These are phyloP conservation scores for Alexandromys fortis DNA, from an alignment of 2,113 vertebrate species.

Conservation along the genomic window DNA sequence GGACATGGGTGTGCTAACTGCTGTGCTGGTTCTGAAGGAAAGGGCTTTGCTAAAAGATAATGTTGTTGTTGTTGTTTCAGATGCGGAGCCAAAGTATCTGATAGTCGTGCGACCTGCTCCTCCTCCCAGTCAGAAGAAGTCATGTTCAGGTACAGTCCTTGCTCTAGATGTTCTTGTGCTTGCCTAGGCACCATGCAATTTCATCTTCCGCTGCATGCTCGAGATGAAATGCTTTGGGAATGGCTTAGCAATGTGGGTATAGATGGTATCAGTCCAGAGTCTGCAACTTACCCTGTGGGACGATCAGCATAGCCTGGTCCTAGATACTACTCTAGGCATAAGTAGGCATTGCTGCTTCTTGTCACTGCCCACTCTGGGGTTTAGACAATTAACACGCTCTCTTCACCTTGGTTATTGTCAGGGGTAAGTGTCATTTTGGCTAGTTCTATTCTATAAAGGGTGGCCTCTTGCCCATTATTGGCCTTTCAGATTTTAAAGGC, in stretches of 20 bases:
- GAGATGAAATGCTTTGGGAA: neutral
- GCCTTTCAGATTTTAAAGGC: neutral
- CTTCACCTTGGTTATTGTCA: neutral
- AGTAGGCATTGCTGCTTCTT: neutral
- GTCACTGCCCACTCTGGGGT: neutral
- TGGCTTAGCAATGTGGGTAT: neutral
- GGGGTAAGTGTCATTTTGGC: slow-evolving; percentile 7
- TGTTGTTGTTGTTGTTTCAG: slow-evolving; percentile 83
- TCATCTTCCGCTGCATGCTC: neutral
- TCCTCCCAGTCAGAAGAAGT: slow-evolving; percentile 91
- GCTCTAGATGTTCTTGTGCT: neutral
- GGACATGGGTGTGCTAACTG: neutral
- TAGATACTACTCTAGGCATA: neutral
- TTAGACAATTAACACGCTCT: neutral
- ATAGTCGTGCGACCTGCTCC: slow-evolving; percentile 92
- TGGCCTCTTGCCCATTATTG: neutral
- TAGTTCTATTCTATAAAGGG: neutral
- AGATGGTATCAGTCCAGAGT: neutral
- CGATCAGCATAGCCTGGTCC: neutral
- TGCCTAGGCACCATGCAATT: neutral
- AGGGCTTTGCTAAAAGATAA: slow-evolving; percentile 36
- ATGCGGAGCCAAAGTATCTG: slow-evolving; percentile 96
- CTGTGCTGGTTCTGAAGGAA: neutral
- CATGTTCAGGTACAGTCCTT: slow-evolving; percentile 91
- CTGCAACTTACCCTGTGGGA: neutral